A percentile compares a stretch with the other conserved stretches of the same genome.
These are phyloP conservation scores for Cheilosia vulpina DNA, from an alignment of 2,888 invertebrate species.

Conservation along the genomic window DNA sequence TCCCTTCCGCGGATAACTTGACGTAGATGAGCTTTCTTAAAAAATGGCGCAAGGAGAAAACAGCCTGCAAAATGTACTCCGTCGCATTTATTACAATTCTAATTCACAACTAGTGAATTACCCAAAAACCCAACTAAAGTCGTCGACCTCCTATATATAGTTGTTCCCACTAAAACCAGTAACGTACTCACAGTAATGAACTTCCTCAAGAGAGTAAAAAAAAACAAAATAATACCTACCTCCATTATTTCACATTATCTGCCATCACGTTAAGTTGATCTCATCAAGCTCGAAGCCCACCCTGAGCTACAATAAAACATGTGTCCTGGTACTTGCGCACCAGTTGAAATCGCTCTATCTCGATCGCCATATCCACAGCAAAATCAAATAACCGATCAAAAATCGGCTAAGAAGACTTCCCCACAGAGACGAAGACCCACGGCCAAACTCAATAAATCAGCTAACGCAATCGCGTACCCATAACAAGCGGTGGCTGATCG, in stretches of 20 bases:
- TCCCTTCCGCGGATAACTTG: too few relatives aligned
- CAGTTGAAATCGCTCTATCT: slow-evolving; percentile 67
- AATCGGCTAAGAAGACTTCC: slow-evolving; percentile 42
- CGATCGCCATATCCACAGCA: slow-evolving; percentile 67
- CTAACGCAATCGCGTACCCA: slow-evolving; percentile 70
- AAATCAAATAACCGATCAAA: slow-evolving; percentile 75
- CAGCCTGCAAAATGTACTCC: too few relatives aligned
- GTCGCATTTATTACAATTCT: too few relatives aligned
- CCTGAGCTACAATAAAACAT: slow-evolving; percentile 71
- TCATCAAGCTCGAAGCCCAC: slow-evolving; percentile 70
- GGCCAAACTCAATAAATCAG: slow-evolving; percentile 76
- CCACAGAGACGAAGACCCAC: slow-evolving; percentile 46
- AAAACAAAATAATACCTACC: not conserved
- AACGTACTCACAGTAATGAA: too few relatives aligned
- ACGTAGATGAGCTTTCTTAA: too few relatives aligned
- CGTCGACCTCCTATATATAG: too few relatives aligned
- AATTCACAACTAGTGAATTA: too few relatives aligned
- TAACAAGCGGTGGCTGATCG: slow-evolving; percentile 62
- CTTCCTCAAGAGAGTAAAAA: too few relatives aligned
- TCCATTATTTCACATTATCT: not conserved
- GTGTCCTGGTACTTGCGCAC: slow-evolving; percentile 43
- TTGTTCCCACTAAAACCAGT: too few relatives aligned
- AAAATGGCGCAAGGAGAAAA: too few relatives aligned
- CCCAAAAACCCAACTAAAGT: too few relatives aligned
- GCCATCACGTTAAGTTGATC: slow-evolving; percentile 55